Evolutionary conservation across 2,888 invertebrate species (phyloP).

Genomic region (Atherix ibis): DNA sequence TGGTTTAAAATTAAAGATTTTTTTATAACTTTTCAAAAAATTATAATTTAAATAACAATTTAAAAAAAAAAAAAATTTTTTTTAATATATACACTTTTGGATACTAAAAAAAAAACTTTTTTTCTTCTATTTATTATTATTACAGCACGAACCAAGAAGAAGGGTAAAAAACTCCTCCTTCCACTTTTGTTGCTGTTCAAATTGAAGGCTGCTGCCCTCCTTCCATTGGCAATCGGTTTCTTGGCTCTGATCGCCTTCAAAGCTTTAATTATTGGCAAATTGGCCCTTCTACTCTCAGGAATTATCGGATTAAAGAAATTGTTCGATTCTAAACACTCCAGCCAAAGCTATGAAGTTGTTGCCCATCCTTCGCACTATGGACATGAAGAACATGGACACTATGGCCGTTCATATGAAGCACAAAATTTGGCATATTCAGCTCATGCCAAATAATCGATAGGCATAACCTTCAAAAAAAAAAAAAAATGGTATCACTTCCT

Average conservation of each 20-base stretch:
- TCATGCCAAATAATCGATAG: slow-evolving; percentile 33
- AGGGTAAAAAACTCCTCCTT: slow-evolving; percentile 58
- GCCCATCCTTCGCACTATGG: slow-evolving; percentile 51
- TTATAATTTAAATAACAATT: too few species aligned
- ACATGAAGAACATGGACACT: slow-evolving; percentile 40
- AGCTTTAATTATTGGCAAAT: slow-evolving; percentile 68
- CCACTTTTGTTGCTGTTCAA: slow-evolving; percentile 62
- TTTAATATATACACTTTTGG: too few species aligned
- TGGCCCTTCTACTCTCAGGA: slow-evolving; percentile 60
- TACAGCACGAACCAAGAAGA: slow-evolving; percentile 60
- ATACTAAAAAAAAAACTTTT: too few species aligned
- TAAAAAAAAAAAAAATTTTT: too few species aligned
- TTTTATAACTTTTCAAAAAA: too few species aligned
- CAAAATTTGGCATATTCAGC: slow-evolving; percentile 59
- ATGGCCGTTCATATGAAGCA: slow-evolving; percentile 49
- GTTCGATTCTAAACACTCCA: slow-evolving; percentile 48
- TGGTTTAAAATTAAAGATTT: too few species aligned
- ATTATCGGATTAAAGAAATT: slow-evolving; percentile 60
- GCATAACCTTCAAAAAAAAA: too few species aligned
- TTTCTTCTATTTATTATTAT: slow-evolving; percentile 11
- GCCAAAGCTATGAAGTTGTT: slow-evolving; percentile 62
- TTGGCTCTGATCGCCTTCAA: slow-evolving; percentile 70
- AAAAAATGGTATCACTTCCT: too few species aligned
- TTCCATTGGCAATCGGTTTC: slow-evolving; percentile 59
- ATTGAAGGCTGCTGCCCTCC: slow-evolving; percentile 61